A percentile compares a stretch with the other conserved stretches of the same genome.
Conservation (phyloP, 1,140 invertebrate species). For the Trissolcus basalis region DNA sequence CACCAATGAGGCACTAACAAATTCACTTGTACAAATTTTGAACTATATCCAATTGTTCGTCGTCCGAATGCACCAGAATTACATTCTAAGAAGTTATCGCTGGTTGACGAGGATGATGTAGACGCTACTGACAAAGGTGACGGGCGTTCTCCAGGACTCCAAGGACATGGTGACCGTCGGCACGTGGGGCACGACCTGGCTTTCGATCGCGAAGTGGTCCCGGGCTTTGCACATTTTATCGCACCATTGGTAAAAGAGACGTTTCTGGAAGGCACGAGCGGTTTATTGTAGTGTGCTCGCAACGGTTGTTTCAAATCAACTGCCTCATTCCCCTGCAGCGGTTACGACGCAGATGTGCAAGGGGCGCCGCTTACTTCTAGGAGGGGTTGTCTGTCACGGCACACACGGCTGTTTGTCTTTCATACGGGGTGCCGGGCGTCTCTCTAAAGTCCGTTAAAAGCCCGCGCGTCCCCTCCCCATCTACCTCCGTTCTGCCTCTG, state of each 20-base stretch:
- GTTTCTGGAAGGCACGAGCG: constrained; percentile 9
- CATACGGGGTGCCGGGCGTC: constrained; percentile 44
- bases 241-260: neutral
- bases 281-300: constrained; percentile 39
- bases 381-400: constrained; percentile 65
- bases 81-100: constrained; percentile 27
- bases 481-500: constrained; percentile 17
- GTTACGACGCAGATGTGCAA: constrained; percentile 65
- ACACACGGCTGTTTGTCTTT: constrained; percentile 54
- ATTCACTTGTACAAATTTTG: neutral
- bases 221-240: constrained; percentile 61
- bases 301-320: constrained; percentile 67
- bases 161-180: constrained; percentile 63
- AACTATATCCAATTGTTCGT: neutral
- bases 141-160: constrained; percentile 62
- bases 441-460: constrained; percentile 44
- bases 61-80: neutral
- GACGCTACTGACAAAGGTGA: constrained; percentile 63
- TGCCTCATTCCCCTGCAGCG: constrained; percentile 66
- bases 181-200: constrained; percentile 28
- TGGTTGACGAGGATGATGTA: constrained; percentile 64
- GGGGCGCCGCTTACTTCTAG: constrained; percentile 63
- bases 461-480: neutral
- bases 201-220: constrained; percentile 29
- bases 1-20: too few species aligned